phyloP scores from a whole-genome alignment of 2,888 invertebrate genomes.

The Patella depressa region DNA sequence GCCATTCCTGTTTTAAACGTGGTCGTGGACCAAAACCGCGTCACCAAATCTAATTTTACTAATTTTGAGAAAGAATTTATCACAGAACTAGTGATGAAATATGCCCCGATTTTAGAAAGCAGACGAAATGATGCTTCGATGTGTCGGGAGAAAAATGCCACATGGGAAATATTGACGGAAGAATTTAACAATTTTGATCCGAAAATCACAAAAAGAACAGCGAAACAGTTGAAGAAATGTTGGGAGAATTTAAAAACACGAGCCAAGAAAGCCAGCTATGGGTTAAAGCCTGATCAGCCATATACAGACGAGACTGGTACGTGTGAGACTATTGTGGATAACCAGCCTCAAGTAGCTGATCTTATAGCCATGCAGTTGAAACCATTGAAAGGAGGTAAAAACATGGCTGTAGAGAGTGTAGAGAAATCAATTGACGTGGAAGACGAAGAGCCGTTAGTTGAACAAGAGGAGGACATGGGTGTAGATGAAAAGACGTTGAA shows the following conservation, averaged over 20 bases:
- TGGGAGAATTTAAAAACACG: slow-evolving; percentile 4
- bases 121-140: neutral
- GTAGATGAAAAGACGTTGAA: neutral
- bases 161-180: neutral
- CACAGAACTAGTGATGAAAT: neutral
- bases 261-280: neutral
- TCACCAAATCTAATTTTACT: neutral
- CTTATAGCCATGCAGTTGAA: slow-evolving; percentile 2
- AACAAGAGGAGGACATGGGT: neutral
- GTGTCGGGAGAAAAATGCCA: neutral
- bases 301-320: neutral
- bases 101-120: neutral
- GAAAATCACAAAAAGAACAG: neutral
- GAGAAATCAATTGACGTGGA: neutral
- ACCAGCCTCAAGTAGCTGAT: neutral
- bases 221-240: neutral
- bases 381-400: neutral
- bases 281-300: neutral
- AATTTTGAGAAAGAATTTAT: slow-evolving; percentile 6
- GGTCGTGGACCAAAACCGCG: too few relatives aligned
- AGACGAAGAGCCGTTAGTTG: neutral
- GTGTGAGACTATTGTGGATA: neutral
- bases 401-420: neutral
- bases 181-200: slow-evolving; percentile 6
- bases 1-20: too few relatives aligned